Percentiles rank a stretch among this genome's conserved stretches.
These are phyloP conservation scores for Leptatherina wallacei DNA, from an alignment of 2,797 vertebrate species.

Conservation along the genomic window DNA sequence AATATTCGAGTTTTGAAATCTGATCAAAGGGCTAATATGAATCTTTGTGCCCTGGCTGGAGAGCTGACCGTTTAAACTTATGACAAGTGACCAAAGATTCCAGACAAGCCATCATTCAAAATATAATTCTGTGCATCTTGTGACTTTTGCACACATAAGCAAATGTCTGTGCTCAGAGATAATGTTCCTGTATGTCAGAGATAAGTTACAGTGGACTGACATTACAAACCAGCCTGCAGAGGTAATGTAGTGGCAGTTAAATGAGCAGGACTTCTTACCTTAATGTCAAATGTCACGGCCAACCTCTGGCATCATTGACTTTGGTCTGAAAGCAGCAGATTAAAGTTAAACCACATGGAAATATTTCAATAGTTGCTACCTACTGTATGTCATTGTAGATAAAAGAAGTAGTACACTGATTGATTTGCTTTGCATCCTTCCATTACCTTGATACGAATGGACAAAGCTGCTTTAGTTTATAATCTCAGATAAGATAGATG, in stretches of 20 bases:
- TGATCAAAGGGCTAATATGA: neutral
- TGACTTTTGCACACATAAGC: constrained; percentile 25
- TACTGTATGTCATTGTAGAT: neutral
- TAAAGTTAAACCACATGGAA: constrained; percentile 28
- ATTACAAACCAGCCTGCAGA: constrained; percentile 58
- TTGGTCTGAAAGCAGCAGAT: constrained; percentile 70
- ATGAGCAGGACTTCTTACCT: constrained; percentile 57
- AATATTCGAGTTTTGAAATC: neutral
- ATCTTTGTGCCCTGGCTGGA: neutral
- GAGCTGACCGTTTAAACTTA: constrained; percentile 19
- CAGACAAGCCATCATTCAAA: neutral
- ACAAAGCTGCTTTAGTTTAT: neutral
- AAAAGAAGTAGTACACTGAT: neutral
- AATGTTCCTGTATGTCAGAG: constrained; percentile 39
- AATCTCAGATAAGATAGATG: neutral
- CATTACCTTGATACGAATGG: neutral
- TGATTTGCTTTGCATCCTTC: neutral
- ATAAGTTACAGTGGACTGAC: constrained; percentile 60
- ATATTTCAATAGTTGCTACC: neutral
- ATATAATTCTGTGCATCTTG: constrained; percentile 40
- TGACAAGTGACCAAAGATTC: constrained; percentile 3
- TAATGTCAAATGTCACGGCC: constrained; percentile 75
- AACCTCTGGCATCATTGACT: constrained; percentile 68
- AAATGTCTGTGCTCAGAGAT: constrained; percentile 16
- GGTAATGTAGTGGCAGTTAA: constrained; percentile 26